These are phyloP conservation scores for Ochotona princeps DNA, from an alignment of 2,113 vertebrate genomes.

Conservation along the genomic window DNA sequence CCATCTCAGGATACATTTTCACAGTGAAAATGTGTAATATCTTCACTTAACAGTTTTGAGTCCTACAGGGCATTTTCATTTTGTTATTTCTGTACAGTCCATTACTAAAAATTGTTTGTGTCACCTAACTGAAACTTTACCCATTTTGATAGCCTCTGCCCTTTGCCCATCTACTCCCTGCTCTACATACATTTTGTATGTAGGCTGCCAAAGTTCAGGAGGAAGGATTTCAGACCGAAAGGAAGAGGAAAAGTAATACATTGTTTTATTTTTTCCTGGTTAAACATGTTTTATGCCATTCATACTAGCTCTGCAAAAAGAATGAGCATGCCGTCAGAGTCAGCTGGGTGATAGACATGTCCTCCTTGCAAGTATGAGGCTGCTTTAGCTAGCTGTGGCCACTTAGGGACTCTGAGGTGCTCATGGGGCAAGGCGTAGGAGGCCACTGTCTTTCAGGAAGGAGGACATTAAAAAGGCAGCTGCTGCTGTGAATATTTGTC, in stretches of 20 bases:
- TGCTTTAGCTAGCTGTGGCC: neutral
- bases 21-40: neutral
- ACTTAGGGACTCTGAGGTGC: neutral
- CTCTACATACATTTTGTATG: neutral
- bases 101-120: neutral
- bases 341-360: neutral
- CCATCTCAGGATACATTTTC: neutral
- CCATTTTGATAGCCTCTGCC: neutral
- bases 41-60: neutral
- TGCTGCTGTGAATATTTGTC: neutral
- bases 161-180: neutral
- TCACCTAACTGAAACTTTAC: neutral
- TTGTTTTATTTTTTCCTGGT: neutral
- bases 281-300: conserved; percentile 5
- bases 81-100: neutral
- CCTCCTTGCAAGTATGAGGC: neutral
- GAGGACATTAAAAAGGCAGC: neutral
- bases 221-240: neutral
- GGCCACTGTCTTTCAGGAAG: neutral
- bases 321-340: neutral
- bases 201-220: neutral
- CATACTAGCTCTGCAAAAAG: neutral
- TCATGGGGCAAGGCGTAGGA: neutral
- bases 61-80: neutral
- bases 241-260: neutral